Percentiles rank a stretch among this genome's conserved stretches.
Conservation (phyloP, 2,113 vertebrate genomes). For the Hypanus sabinus region DNA sequence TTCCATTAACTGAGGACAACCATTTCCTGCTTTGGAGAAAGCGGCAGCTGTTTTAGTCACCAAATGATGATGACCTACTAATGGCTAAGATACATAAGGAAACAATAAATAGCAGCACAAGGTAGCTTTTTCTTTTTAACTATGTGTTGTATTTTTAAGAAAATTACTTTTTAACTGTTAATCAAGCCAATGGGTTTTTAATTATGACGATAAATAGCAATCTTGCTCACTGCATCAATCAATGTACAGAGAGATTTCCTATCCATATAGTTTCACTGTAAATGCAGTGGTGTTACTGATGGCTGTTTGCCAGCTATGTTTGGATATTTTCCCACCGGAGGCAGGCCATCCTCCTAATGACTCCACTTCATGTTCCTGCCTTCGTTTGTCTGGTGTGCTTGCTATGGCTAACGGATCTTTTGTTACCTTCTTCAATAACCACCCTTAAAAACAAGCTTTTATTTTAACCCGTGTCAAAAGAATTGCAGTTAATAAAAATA, state of each 20-base stretch:
- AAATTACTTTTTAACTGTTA: background rate
- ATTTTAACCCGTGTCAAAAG: background rate
- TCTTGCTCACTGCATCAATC: background rate
- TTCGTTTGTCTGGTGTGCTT: background rate
- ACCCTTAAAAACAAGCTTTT: background rate
- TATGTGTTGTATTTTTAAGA: background rate
- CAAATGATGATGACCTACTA: constrained; percentile 15
- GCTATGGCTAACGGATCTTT: background rate
- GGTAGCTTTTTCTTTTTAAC: background rate
- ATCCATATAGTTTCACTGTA: background rate
- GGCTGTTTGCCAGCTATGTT: background rate
- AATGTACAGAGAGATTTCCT: background rate
- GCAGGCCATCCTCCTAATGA: background rate
- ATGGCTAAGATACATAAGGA: constrained; percentile 13
- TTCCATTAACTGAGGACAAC: constrained; percentile 24
- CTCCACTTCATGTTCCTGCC: background rate
- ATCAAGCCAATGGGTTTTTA: background rate
- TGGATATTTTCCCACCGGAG: background rate
- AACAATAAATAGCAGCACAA: background rate
- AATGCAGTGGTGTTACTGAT: background rate
- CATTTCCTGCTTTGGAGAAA: background rate
- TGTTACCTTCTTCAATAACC: background rate
- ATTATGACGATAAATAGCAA: background rate
- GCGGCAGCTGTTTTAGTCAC: background rate
- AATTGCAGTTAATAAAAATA: background rate